phyloP scores from a whole-genome alignment of 2,888 invertebrate genomes.

The Tolmerus cingulatus region DNA sequence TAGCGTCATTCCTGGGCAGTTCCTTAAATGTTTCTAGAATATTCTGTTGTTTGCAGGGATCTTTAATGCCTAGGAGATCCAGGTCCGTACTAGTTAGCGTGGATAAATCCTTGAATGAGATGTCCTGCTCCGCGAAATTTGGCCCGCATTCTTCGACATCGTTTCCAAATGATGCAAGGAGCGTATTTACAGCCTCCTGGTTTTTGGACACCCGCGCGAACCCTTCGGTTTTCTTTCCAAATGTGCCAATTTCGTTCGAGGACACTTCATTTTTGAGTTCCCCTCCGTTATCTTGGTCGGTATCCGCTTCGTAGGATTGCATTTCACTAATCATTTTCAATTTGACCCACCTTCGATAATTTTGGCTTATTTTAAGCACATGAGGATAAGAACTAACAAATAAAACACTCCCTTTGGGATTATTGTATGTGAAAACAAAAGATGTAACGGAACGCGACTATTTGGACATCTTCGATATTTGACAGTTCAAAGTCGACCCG shows the following conservation, averaged over 20 bases:
- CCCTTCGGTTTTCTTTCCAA: not conserved
- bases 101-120: constrained; percentile 57
- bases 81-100: constrained; percentile 56
- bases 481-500: not conserved
- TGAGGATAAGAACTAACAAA: not conserved
- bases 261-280: not conserved
- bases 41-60: constrained; percentile 52
- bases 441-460: not conserved
- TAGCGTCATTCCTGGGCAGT: constrained; percentile 58
- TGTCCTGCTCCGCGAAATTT: constrained; percentile 54
- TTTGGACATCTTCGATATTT: not conserved
- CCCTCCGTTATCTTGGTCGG: not conserved
- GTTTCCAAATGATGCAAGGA: constrained; percentile 45
- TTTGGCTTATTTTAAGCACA: not conserved
- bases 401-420: not conserved
- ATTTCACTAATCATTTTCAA: not conserved
- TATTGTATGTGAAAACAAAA: not conserved
- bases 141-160: constrained; percentile 49
- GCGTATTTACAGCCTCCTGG: constrained; percentile 38
- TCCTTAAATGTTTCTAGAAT: constrained; percentile 54
- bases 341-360: not conserved
- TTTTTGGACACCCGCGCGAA: not conserved
- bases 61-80: constrained; percentile 55
- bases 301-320: not conserved
- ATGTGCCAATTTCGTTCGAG: not conserved